Conservation (phyloP, 2,113 vertebrate species). For the Girardinichthys multiradiatus region DNA sequence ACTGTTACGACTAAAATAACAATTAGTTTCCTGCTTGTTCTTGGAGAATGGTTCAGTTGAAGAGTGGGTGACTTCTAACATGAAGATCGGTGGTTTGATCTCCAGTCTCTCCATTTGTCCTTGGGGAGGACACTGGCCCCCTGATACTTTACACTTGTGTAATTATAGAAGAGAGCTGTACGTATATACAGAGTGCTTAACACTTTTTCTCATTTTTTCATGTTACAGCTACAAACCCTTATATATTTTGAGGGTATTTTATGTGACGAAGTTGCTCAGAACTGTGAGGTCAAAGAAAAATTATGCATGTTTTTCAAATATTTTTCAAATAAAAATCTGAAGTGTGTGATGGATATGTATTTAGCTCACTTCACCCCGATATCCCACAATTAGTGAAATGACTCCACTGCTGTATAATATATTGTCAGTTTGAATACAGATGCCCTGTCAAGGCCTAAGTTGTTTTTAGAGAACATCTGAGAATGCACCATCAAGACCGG, state of each 20-base stretch:
- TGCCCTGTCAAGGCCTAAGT: no score
- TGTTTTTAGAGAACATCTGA: no score
- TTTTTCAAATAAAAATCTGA: neutral
- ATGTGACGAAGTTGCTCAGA: neutral
- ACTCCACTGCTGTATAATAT: neutral
- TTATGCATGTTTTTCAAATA: neutral
- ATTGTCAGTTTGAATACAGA: no score
- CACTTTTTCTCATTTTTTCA: neutral
- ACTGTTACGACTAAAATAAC: slow-evolving; percentile 1
- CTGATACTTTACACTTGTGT: neutral
- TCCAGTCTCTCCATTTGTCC: neutral
- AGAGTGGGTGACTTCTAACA: neutral
- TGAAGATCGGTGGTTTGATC: neutral
- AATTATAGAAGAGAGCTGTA: neutral
- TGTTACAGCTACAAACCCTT: neutral
- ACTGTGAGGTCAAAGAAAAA: neutral
- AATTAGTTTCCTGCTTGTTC: neutral
- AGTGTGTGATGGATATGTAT: neutral
- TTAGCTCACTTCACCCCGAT: neutral
- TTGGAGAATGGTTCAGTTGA: slow-evolving; percentile 1
- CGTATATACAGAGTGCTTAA: neutral
- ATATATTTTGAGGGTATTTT: neutral
- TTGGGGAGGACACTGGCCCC: neutral
- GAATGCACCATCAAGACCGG: no score
- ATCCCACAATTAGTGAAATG: neutral